phyloP scores from a whole-genome alignment of 53 echinoderm and acorn worm genomes.

The Pentamera pediparva region DNA sequence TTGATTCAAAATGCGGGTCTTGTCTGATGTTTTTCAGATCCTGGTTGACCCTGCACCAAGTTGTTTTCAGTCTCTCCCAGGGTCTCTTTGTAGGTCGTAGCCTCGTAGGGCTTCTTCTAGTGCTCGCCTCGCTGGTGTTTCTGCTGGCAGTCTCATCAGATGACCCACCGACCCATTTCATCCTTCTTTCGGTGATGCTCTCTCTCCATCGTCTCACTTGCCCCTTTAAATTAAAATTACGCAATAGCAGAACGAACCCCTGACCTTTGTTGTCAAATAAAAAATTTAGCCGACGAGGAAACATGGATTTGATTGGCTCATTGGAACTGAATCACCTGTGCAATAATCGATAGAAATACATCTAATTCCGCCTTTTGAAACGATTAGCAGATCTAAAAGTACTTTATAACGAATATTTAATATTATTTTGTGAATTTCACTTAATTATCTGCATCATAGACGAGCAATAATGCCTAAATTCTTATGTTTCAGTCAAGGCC shows the following conservation, averaged over 20 bases:
- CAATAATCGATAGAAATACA: background rate
- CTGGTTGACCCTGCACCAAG: no score
- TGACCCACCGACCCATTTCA: no score
- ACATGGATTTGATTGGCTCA: slow-evolving; percentile 3
- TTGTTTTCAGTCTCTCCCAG: no score
- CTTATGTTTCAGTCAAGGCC: background rate
- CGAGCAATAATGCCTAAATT: background rate
- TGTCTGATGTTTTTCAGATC: no score
- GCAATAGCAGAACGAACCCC: background rate
- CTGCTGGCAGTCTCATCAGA: no score
- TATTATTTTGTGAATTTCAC: background rate
- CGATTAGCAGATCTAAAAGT: background rate
- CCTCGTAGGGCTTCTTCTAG: no score
- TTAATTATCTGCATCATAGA: background rate
- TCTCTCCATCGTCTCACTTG: no score
- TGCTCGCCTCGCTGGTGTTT: no score
- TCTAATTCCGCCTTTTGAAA: background rate
- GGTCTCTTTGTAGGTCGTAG: no score
- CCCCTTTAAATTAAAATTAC: no score
- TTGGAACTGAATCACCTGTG: background rate
- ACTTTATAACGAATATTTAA: background rate
- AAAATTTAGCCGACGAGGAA: background rate
- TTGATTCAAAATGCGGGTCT: no score
- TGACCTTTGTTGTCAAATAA: slow-evolving; percentile 12
- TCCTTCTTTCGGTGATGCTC: no score